Conservation (phyloP, 2,797 vertebrate genomes). For the Centropyge bicolor region DNA sequence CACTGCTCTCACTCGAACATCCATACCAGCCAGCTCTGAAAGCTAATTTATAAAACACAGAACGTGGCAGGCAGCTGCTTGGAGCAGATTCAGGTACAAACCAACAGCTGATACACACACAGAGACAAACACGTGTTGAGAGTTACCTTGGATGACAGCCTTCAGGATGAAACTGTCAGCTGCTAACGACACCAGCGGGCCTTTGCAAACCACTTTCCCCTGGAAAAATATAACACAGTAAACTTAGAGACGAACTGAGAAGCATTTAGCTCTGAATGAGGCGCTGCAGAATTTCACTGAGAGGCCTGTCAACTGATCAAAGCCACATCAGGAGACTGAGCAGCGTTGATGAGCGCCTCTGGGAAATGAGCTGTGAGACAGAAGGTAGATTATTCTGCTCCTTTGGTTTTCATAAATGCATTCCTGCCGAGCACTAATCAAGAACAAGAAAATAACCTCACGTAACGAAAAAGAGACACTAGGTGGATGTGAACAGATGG, state of each 20-base stretch:
- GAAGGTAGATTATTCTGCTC: slow-evolving; percentile 49
- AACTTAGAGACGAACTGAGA: slow-evolving; percentile 12
- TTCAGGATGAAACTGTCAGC: slow-evolving; percentile 74
- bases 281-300: slow-evolving; percentile 1
- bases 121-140: background rate
- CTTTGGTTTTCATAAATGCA: slow-evolving; percentile 43
- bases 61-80: background rate
- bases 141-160: slow-evolving; percentile 81
- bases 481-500: slow-evolving; percentile 28
- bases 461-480: background rate
- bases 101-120: background rate
- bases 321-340: slow-evolving; percentile 37
- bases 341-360: slow-evolving; percentile 40
- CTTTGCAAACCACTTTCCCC: slow-evolving; percentile 83
- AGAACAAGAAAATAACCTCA: slow-evolving; percentile 1
- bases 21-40: background rate
- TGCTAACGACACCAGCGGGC: slow-evolving; percentile 70
- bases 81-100: background rate
- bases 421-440: slow-evolving; percentile 23
- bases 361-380: slow-evolving; percentile 47
- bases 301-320: slow-evolving; percentile 53
- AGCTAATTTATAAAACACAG: background rate
- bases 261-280: slow-evolving; percentile 28
- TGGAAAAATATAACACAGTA: slow-evolving; percentile 44
- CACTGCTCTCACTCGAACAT: background rate